Evolutionary conservation across 2,113 vertebrate species (phyloP), one percentile per base, ranked within the genome.

Genomic region (Brachionichthys hirsutus): DNA sequence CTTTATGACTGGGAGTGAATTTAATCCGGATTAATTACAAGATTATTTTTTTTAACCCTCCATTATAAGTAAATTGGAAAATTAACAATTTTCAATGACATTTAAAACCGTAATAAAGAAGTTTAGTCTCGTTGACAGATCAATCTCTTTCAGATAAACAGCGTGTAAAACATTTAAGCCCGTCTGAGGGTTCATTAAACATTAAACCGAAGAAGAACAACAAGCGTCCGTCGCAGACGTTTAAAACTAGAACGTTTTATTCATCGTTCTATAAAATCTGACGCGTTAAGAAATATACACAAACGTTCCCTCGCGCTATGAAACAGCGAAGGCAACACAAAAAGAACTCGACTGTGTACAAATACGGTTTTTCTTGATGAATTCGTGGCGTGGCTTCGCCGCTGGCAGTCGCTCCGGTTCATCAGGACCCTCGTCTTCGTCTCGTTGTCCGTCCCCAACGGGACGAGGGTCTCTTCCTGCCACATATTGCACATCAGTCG

Each of bases 211-310:
- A 30, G 45, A 57, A 78, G 18, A 57, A 22, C 61, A 71, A 59
- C 43, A 30, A 30, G 54, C 41, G 36, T 22, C 38, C 12, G 3
- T 22, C 47, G 47, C 49, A 55, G 71, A 70, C 67, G 67, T 88
- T 86, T 85, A 92, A 94, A 94, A 94, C 93, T 94, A 94, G 87
- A 91, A 87, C 80, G 81, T 93, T 94, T 95, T 94, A 94, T 95
- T 92, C 89, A 93, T 92, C 92, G 79, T 90, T 93, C 92, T 94
- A 95, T 95, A 95, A 97, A 96, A 95, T 94, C 89, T 82, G 81
- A 88, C 72, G 74, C 91, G 62, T 43, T 93, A 91, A 94, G 94
- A 96, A 92, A 92, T 90, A 92, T 92, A 89, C 91, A 94, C 90
- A 91, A 87, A 88, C 44, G 49, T 78, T 84, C 68, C 70, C 59